phyloP scores from a whole-genome alignment of 2,888 invertebrate species.

The Chirona hameri region DNA sequence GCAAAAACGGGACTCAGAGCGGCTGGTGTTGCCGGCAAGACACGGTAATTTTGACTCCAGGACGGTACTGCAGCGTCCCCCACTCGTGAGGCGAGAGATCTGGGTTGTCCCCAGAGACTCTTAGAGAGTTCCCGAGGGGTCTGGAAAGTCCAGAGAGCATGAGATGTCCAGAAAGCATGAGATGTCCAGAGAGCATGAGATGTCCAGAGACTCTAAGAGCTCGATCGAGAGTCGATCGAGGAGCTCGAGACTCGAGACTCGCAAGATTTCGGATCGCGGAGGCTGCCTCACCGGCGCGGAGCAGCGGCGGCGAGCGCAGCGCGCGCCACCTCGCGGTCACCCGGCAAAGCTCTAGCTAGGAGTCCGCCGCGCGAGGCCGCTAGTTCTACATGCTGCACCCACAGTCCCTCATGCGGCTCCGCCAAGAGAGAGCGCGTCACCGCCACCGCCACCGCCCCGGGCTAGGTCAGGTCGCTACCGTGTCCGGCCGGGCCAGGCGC shows the following conservation, averaged over 20 bases:
- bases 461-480: neutral
- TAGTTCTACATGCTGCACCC: conserved; percentile 28
- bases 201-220: neutral
- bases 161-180: neutral
- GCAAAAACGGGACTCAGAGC: no score
- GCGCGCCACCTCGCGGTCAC: neutral
- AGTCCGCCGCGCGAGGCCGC: conserved; percentile 12
- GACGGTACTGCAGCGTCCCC: no score
- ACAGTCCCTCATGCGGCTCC: conserved; percentile 22
- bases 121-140: neutral
- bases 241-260: no score
- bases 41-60: neutral
- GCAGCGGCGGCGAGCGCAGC: neutral
- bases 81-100: neutral
- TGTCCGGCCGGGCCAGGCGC: neutral
- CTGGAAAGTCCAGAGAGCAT: no score
- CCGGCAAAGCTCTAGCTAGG: conserved; percentile 13
- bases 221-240: neutral
- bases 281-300: neutral
- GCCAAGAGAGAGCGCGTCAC: neutral
- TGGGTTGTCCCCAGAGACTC: no score
- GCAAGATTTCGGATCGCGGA: no score
- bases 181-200: no score
- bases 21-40: neutral
- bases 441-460: conserved; percentile 10